Conservation (phyloP, 1,140 invertebrate genomes). For the Sesamia nonagrioides region DNA sequence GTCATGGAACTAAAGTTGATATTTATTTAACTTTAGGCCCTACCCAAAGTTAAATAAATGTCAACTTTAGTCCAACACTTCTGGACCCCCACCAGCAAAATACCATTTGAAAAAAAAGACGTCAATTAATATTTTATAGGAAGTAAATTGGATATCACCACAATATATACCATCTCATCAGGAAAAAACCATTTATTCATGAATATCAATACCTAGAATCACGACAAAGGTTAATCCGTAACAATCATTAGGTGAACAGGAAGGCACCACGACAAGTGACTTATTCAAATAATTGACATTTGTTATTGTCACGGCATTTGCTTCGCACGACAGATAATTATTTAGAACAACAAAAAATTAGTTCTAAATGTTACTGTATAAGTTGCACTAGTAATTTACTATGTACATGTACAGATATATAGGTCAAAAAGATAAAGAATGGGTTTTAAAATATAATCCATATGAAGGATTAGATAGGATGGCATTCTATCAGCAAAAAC, state of each 20-base stretch:
- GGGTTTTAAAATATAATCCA: too few species aligned
- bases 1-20: too few species aligned
- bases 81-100: too few species aligned
- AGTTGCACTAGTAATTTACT: neutral
- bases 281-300: constrained; percentile 44
- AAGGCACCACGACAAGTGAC: constrained; percentile 25
- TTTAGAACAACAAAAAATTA: constrained; percentile 20
- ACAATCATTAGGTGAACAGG: constrained; percentile 3
- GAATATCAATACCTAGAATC: neutral
- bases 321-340: neutral
- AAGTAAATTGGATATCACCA: neutral
- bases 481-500: too few species aligned
- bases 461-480: too few species aligned
- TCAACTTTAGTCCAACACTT: too few species aligned
- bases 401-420: too few species aligned
- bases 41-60: too few species aligned
- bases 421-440: neutral
- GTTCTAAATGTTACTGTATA: neutral
- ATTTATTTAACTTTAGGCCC: too few species aligned
- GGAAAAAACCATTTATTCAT: neutral
- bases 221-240: constrained; percentile 22
- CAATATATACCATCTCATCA: neutral
- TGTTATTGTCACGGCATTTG: constrained; percentile 27
- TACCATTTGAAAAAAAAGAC: too few species aligned
- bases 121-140: too few species aligned